Evolutionary conservation across 1,140 invertebrate species (phyloP), one percentile per base, ranked within the genome.

Genomic region (Lycorma delicatula): DNA sequence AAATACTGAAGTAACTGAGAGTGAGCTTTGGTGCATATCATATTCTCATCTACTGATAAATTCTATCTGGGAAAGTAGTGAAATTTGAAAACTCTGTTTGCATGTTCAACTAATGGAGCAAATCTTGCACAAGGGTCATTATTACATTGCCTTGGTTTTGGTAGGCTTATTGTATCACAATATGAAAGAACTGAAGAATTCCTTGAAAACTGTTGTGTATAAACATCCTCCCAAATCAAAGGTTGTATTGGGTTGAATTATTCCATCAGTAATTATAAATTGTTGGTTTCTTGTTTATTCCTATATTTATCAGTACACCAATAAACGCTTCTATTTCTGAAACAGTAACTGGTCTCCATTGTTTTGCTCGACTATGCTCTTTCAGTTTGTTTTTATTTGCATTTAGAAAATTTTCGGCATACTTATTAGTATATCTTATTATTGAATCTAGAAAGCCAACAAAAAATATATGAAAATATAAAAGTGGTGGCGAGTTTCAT

Each of bases 31-130:
- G 57, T 58, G 7, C 38, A 38, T 18, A 60, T 46, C 29, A 60
- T 28, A 6, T 22, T 56, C 36, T 59, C 58, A 59, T 60, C 59
- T 18, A 60, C 50, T 27, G 38, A 58, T 4, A 60, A 9, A 13
- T 60, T 36, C 16, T 47, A 16, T 5, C 12, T 20, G n/a, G n/a
- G n/a, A n/a, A n/a, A n/a, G n/a, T n/a, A 44, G 41, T 56, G 44
- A 26, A 16, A 20, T 47, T 28, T 59, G 18, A 25, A 57, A 27
- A 46, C 16, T 22, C 50, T 51, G 48, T 28, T 52, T 6, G 23
- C 7, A 34, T 51, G 55, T 11, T 52, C 55, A 9, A 51, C 55
- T 50, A 56, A 52, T 9, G 23, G 44, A 5, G 23, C 4, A 27
- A 56, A 56, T 34, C 38, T 52, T 13, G 44, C 41, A 55, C 54